Evolutionary conservation across 2,797 vertebrate species (phyloP).

Genomic region (Echeneis naucrates): DNA sequence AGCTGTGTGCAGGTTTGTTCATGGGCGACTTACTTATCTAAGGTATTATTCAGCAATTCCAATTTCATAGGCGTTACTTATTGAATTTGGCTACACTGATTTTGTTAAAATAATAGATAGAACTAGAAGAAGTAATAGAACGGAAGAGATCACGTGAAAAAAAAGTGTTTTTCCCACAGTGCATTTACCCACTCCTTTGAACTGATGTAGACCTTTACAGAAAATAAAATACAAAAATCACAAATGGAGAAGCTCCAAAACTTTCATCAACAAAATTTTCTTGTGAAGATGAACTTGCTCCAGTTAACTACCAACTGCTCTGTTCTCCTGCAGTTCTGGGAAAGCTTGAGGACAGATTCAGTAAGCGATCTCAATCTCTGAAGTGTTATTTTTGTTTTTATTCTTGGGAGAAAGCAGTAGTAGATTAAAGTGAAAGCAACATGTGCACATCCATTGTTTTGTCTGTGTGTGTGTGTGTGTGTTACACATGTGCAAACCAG

Average conservation of each 20-base stretch:
- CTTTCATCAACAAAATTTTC: neutral
- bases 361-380: conserved; percentile 42
- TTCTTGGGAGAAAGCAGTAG: conserved; percentile 27
- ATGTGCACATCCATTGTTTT: conserved; percentile 55
- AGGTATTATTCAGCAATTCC: conserved; percentile 18
- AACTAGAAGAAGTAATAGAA: too few relatives aligned
- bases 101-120: conserved; percentile 17
- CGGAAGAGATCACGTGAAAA: conserved; percentile 20
- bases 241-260: conserved; percentile 3
- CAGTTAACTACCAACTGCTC: conserved; percentile 17
- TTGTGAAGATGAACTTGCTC: neutral
- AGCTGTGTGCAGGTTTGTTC: conserved; percentile 1
- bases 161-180: neutral
- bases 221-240: conserved; percentile 7
- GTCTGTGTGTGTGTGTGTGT: conserved; percentile 9
- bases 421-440: conserved; percentile 52
- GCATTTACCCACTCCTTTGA: conserved; percentile 6
- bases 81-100: conserved; percentile 14
- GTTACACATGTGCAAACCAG: conserved; percentile 31
- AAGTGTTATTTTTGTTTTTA: neutral
- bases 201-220: conserved; percentile 16
- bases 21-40: conserved; percentile 21
- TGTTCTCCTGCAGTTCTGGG: conserved; percentile 3
- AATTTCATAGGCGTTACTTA: conserved; percentile 37
- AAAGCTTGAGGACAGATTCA: conserved; percentile 27